Conservation (phyloP, 2,113 vertebrate species). For the Misgurnus anguillicaudatus region DNA sequence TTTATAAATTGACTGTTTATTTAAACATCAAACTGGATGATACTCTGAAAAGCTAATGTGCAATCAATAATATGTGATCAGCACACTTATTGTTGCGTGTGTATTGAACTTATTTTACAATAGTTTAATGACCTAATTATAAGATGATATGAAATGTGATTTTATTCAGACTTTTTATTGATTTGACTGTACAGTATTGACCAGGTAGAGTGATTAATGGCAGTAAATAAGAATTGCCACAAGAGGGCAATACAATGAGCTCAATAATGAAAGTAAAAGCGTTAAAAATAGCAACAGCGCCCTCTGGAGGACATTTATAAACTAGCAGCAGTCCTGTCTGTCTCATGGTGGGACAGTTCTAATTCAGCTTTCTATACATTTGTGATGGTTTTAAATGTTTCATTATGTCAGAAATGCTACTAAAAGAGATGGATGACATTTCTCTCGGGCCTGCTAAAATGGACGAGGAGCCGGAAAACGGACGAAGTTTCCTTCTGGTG, state of each 20-base stretch:
- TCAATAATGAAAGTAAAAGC: background rate
- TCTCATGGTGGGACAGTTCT: background rate
- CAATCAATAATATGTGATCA: background rate
- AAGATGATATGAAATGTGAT: background rate
- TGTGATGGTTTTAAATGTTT: constrained; percentile 24
- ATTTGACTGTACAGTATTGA: background rate
- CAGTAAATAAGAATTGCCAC: background rate
- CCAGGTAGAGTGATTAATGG: background rate
- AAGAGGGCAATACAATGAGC: background rate
- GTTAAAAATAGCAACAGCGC: constrained; percentile 16
- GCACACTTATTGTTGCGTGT: background rate
- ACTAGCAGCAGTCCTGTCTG: background rate
- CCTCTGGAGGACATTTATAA: background rate
- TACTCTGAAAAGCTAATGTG: too few relatives aligned
- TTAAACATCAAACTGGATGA: too few relatives aligned
- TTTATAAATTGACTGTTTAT: background rate
- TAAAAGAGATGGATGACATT: constrained; percentile 71
- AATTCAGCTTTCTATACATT: background rate
- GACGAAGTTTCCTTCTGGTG: constrained; percentile 76
- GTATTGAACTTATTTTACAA: background rate
- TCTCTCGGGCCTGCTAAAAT: constrained; percentile 47
- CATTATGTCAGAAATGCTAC: constrained; percentile 73
- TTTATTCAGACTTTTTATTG: constrained; percentile 8
- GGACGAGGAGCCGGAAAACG: constrained; percentile 39
- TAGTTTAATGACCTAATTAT: background rate